A percentile compares a stretch with the other conserved stretches of the same genome.
Conservation (phyloP, 2,888 invertebrate species). For the Hydrotaea diabolus region DNA sequence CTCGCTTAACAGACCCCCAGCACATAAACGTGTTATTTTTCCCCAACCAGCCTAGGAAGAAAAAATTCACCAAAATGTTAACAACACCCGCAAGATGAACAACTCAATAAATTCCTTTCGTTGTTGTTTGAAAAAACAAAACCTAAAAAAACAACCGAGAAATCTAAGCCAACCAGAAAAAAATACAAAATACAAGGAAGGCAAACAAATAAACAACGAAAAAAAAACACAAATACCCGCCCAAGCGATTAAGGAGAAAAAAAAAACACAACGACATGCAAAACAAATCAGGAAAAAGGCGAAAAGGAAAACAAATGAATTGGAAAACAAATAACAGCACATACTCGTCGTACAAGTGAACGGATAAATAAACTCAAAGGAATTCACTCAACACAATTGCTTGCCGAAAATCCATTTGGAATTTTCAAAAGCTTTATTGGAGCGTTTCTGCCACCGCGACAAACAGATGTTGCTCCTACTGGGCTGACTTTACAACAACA, state of each 20-base stretch:
- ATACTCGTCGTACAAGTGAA: not conserved
- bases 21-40: no score
- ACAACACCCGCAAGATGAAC: constrained; percentile 21
- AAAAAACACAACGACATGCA: not conserved
- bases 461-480: not conserved
- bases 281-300: constrained; percentile 20
- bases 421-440: constrained; percentile 12
- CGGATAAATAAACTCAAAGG: constrained; percentile 44
- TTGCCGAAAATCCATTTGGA: constrained; percentile 18
- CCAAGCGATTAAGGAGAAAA: not conserved
- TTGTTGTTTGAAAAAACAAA: constrained; percentile 9
- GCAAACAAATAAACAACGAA: no score
- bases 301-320: not conserved
- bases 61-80: not conserved
- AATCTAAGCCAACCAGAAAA: not conserved
- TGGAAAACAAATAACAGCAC: constrained; percentile 15
- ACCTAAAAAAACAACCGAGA: not conserved
- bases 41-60: no score
- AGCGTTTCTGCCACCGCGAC: not conserved
- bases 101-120: constrained; percentile 34
- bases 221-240: not conserved
- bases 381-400: constrained; percentile 27
- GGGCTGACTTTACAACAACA: not conserved
- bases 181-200: not conserved
- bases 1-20: no score